Base-by-base conservation (phyloP, 2,888 invertebrate genomes). In the Dynastes maya region DNA sequence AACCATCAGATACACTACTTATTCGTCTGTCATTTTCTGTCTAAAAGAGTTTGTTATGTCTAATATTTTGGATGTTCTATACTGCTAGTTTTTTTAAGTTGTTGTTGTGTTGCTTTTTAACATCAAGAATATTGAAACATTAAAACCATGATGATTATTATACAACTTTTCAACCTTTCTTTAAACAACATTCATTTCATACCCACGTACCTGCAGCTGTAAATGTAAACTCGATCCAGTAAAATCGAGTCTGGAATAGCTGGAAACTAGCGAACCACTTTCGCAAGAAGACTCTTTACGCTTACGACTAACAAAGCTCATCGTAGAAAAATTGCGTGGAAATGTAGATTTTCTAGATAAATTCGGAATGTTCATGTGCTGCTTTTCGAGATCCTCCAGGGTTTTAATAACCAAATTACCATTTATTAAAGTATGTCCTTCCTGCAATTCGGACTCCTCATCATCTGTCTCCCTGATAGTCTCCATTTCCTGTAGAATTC, bases 241-340 rank as follows among this genome's bases (percentile, higher is more conserved):
- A 87, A 94, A 94, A 88, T 94, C 94, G 91, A 94, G 91, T 82
- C 93, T 91, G 0, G 94, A 94, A 82, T 94, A 91, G 85, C 92
- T 94, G 22, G 94, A 94, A 83, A 94, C 92, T 53, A 94, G 92
- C 1, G 94, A 94, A 71, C 92, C 92, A 85, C 92, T 93, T 13
- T 74, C 72, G 16, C 72, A 74, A 80, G 85, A 87, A 5, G 86
- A 85, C 72, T 86, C 83, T 78, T 86, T 84, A 63, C 85, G 80
- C 70, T 82, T 83, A 74, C 84, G 84, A 40, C 82, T 83, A 49
- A 86, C 81, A 78, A 89, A 89, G 80, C 88, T 89, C 84, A 88
- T 84, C 0, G 88, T 87, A 4, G 88, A 88, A 82, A 89, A 88
- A 81, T 89, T 89, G 81, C 88, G 82, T 1, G 87, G 89, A 82